phyloP scores from a whole-genome alignment of 2,113 vertebrate species.

The Alethe castanea region DNA sequence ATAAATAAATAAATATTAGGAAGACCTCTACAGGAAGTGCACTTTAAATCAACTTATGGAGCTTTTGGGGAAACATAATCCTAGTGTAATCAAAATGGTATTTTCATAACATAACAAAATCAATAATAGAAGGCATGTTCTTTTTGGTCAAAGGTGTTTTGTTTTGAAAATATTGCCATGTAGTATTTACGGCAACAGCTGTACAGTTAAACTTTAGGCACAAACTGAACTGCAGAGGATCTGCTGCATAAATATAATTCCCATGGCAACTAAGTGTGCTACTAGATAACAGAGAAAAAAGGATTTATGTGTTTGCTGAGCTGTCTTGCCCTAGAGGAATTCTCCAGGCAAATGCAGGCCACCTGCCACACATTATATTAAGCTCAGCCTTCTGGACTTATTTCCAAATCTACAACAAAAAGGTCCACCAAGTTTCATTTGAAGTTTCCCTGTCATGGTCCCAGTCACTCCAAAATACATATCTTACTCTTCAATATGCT shows the following conservation, averaged over 20 bases:
- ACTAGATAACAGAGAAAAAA: conserved; percentile 85
- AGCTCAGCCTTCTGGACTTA: conserved; percentile 82
- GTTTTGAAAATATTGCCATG: conserved; percentile 80
- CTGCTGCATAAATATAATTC: conserved; percentile 87
- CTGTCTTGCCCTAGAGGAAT: conserved; percentile 88
- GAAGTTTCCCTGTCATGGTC: conserved; percentile 61
- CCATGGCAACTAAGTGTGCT: conserved; percentile 88
- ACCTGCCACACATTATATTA: conserved; percentile 89
- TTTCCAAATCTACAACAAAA: conserved; percentile 73
- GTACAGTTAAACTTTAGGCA: conserved; percentile 82
- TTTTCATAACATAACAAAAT: conserved; percentile 68
- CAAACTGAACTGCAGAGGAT: conserved; percentile 82
- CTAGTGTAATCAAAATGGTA: conserved; percentile 46
- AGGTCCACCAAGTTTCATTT: conserved; percentile 74
- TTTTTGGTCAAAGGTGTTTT: conserved; percentile 72
- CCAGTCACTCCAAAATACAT: conserved; percentile 44
- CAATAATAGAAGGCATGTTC: conserved; percentile 66
- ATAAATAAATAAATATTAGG: conserved; percentile 27
- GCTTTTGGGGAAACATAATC: conserved; percentile 30
- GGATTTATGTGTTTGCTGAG: conserved; percentile 90
- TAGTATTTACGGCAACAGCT: conserved; percentile 80
- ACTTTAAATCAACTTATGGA: conserved; percentile 31
- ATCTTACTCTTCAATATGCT: conserved; percentile 41
- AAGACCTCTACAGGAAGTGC: neutral
- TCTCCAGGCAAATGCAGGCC: conserved; percentile 86